phyloP scores from a whole-genome alignment of 1,140 invertebrate species.

The Drosophila equinoxialis region DNA sequence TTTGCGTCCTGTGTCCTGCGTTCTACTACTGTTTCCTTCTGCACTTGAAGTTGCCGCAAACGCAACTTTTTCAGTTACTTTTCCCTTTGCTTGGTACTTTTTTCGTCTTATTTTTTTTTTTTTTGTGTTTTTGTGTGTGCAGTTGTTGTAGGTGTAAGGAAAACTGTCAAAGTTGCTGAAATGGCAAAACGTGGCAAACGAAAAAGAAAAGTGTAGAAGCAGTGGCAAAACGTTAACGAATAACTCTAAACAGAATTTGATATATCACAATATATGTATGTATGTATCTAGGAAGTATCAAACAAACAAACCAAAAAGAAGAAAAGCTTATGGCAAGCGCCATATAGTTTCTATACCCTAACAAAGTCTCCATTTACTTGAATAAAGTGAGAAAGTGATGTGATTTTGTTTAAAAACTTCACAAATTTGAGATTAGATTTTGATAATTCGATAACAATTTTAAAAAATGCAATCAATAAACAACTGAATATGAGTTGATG shows the following conservation, averaged over 20 bases:
- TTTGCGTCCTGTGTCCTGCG: slow-evolving; percentile 25
- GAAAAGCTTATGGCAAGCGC: neutral
- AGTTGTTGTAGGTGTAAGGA: slow-evolving; percentile 53
- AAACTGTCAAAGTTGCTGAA: slow-evolving; percentile 68
- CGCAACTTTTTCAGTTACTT: slow-evolving; percentile 64
- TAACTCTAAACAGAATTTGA: slow-evolving; percentile 5
- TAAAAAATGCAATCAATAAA: too few relatives aligned
- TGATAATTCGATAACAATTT: too few relatives aligned
- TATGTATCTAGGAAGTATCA: neutral
- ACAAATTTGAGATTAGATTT: too few relatives aligned
- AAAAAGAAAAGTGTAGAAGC: neutral
- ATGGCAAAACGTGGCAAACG: slow-evolving; percentile 31
- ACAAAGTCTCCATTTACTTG: neutral
- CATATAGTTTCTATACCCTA: neutral
- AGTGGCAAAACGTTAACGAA: neutral
- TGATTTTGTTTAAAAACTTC: too few relatives aligned
- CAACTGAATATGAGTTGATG: too few relatives aligned
- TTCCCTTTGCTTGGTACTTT: slow-evolving; percentile 15
- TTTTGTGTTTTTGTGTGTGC: slow-evolving; percentile 6
- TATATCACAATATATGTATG: neutral
- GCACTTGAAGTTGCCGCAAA: slow-evolving; percentile 62
- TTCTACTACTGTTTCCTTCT: slow-evolving; percentile 16
- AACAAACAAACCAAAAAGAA: neutral
- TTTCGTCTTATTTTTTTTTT: slow-evolving; percentile 5
- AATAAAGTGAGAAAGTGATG: too few relatives aligned